Conservation (phyloP, 2,888 invertebrate genomes). For the Electrophaes corylata region DNA sequence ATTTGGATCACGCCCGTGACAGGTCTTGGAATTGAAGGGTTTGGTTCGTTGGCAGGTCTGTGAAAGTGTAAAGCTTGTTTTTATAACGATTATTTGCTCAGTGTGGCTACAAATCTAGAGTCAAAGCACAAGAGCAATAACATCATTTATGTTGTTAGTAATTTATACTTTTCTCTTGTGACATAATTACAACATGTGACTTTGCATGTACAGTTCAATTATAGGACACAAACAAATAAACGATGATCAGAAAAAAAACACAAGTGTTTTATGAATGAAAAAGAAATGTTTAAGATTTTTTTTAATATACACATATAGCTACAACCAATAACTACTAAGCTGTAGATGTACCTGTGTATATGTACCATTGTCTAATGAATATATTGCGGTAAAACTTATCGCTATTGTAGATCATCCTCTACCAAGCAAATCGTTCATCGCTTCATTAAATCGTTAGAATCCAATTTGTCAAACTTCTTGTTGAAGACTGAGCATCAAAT, state of each 20-base stretch:
- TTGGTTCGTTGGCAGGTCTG: slow-evolving; percentile 14
- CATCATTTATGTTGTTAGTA: too few relatives aligned
- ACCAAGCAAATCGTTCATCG: slow-evolving; percentile 20
- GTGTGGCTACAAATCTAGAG: neutral
- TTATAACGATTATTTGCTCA: neutral
- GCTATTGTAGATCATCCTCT: slow-evolving; percentile 14
- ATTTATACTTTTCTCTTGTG: too few relatives aligned
- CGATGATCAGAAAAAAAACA: too few relatives aligned
- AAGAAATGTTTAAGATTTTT: too few relatives aligned
- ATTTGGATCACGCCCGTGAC: slow-evolving; percentile 39
- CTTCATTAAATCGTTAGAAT: slow-evolving; percentile 22
- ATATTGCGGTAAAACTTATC: slow-evolving; percentile 24
- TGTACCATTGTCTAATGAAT: slow-evolving; percentile 9
- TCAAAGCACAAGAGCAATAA: too few relatives aligned
- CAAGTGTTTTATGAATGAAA: too few relatives aligned
- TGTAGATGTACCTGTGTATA: neutral
- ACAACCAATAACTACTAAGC: too few relatives aligned
- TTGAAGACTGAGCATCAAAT: slow-evolving; percentile 32
- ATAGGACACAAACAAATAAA: too few relatives aligned
- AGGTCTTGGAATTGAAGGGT: slow-evolving; percentile 23
- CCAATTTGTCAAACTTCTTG: slow-evolving; percentile 40
- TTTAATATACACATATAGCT: too few relatives aligned
- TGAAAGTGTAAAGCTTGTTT: slow-evolving; percentile 15
- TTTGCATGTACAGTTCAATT: too few relatives aligned
- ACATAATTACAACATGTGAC: too few relatives aligned